A percentile compares a stretch with the other conserved stretches of the same genome.
Evolutionary conservation across 2,888 invertebrate species (phyloP).

Genomic region (Molanna angustata): DNA sequence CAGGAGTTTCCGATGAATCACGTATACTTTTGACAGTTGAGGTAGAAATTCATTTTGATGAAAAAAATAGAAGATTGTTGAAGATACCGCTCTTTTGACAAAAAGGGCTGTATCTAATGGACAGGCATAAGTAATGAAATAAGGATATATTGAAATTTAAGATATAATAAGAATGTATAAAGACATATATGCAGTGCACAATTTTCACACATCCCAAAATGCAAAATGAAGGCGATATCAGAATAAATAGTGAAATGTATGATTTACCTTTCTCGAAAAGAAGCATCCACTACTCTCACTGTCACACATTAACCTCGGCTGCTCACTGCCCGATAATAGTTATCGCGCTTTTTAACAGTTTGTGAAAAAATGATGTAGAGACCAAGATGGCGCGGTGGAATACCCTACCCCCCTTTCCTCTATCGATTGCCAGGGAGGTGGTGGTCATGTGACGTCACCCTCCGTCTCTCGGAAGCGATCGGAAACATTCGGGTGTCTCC

Average conservation of each 20-base stretch:
- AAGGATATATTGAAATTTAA: no score
- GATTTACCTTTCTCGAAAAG: constrained; percentile 58
- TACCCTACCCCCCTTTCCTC: constrained; percentile 26
- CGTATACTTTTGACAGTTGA: no score
- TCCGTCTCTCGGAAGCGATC: constrained; percentile 22
- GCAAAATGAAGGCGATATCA: background rate
- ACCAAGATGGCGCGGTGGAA: constrained; percentile 35
- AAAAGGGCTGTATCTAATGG: no score
- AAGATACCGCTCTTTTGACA: no score
- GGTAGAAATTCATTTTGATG: no score
- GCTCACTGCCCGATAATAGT: constrained; percentile 20
- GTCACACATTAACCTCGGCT: constrained; percentile 59
- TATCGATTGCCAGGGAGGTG: constrained; percentile 32
- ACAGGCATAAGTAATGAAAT: no score
- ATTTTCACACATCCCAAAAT: no score
- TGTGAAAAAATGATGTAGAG: constrained; percentile 19
- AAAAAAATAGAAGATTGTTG: no score
- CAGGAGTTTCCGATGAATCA: no score
- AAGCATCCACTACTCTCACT: constrained; percentile 71
- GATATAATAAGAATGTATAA: no score
- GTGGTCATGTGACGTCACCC: constrained; percentile 25
- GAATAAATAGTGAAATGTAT: background rate
- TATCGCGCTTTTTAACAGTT: constrained; percentile 21
- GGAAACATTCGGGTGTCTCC: constrained; percentile 24
- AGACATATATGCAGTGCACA: no score